phyloP scores from a whole-genome alignment of 2,888 invertebrate genomes.

The Rotaria socialis region DNA sequence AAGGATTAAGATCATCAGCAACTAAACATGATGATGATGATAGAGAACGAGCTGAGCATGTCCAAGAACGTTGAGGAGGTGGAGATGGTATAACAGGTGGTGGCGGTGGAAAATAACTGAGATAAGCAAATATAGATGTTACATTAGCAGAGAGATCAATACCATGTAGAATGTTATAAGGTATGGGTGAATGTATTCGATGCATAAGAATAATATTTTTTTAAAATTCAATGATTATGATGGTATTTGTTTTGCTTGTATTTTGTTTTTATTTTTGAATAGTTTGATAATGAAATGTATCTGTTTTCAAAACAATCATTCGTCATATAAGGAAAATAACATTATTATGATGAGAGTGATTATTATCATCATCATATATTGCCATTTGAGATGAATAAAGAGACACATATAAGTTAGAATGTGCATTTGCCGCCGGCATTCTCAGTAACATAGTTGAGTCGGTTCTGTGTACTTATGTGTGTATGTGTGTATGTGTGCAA shows the following conservation, averaged over 20 bases:
- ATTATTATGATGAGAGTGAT: conserved; percentile 14
- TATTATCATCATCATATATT: background rate
- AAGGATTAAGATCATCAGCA: background rate
- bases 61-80: conserved; percentile 1
- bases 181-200: background rate
- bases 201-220: background rate
- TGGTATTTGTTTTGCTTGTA: background rate
- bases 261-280: background rate
- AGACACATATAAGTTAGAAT: background rate
- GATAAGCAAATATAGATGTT: background rate
- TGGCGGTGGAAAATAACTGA: background rate
- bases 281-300: background rate
- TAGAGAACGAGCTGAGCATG: background rate
- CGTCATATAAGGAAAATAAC: background rate
- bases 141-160: background rate
- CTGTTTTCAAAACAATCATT: background rate
- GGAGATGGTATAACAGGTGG: background rate
- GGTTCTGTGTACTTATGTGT: background rate
- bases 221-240: background rate
- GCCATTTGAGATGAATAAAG: conserved; percentile 13
- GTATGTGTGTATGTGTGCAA: background rate
- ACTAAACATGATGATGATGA: conserved; percentile 1
- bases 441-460: background rate
- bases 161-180: background rate
- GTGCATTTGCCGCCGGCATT: background rate